Evolutionary conservation across 2,797 vertebrate species (phyloP).

Genomic region (Danio choprae): DNA sequence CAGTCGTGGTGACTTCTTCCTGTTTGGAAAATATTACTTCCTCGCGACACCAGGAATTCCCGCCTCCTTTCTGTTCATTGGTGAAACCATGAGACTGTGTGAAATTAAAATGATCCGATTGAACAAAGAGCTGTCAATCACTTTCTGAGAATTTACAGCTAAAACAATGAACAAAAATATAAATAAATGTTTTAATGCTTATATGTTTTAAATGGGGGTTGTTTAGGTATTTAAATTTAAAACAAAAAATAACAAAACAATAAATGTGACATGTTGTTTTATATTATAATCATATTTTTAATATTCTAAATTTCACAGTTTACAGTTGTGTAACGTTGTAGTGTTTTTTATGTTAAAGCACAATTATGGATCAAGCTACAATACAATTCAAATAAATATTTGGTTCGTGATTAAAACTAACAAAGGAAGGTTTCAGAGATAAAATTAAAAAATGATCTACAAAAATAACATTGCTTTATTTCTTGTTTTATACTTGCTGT

Average conservation of each 20-base stretch:
- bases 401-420: background rate
- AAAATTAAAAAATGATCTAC: background rate
- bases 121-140: slow-evolving; percentile 30
- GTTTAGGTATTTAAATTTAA: background rate
- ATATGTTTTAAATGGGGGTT: background rate
- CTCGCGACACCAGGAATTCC: slow-evolving; percentile 24
- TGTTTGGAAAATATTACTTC: slow-evolving; percentile 34
- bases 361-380: background rate
- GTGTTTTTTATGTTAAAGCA: background rate
- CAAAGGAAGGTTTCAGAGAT: background rate
- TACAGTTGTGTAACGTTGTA: too few species aligned
- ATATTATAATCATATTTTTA: background rate
- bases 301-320: background rate
- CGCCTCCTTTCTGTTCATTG: slow-evolving; percentile 54
- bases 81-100: slow-evolving; percentile 6
- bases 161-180: background rate
- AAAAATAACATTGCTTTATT: background rate
- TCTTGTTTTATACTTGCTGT: background rate
- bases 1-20: background rate
- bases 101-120: background rate
- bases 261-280: background rate
- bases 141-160: background rate
- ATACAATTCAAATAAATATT: background rate
- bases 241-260: background rate
- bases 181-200: background rate